phyloP scores from a whole-genome alignment of 2,113 vertebrate species.

The Menidia beryllina region DNA sequence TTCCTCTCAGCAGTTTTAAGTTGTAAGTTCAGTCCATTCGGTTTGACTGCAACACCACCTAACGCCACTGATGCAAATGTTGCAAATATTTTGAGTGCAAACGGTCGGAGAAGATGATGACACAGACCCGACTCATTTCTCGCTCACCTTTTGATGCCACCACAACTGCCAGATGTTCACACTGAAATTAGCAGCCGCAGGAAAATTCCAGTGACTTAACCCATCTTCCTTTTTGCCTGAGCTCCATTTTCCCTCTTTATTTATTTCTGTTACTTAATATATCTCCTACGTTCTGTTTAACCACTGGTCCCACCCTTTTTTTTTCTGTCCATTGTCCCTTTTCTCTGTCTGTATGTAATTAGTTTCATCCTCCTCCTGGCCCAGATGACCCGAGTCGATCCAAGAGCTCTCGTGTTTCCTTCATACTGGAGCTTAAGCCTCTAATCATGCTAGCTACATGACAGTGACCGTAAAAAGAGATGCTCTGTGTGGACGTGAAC shows the following conservation, averaged over 20 bases:
- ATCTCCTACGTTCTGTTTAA: background rate
- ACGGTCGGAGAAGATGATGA: too few relatives aligned
- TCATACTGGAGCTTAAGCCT: conserved; percentile 34
- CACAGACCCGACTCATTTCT: too few relatives aligned
- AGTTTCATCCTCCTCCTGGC: conserved; percentile 17
- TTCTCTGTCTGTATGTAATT: conserved; percentile 45
- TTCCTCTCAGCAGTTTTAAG: background rate
- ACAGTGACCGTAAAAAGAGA: conserved; percentile 28
- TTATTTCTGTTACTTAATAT: background rate
- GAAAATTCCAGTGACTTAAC: background rate
- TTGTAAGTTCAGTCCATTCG: background rate
- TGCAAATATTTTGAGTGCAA: too few relatives aligned
- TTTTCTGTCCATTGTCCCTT: conserved; percentile 21
- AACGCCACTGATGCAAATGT: background rate
- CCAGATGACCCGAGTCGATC: conserved; percentile 24
- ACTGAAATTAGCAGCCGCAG: background rate
- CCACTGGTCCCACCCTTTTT: conserved; percentile 16
- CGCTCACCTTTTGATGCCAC: too few relatives aligned
- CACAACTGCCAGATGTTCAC: background rate
- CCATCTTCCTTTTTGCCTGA: background rate
- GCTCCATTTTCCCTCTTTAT: background rate
- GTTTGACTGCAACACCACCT: background rate
- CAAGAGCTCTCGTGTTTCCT: conserved; percentile 19
- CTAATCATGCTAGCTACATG: conserved; percentile 40
- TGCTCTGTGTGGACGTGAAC: background rate